Evolutionary conservation across 1,140 invertebrate genomes (phyloP), one percentile per base, ranked within the genome.

Genomic region (Drosophila pseudoananassae): DNA sequence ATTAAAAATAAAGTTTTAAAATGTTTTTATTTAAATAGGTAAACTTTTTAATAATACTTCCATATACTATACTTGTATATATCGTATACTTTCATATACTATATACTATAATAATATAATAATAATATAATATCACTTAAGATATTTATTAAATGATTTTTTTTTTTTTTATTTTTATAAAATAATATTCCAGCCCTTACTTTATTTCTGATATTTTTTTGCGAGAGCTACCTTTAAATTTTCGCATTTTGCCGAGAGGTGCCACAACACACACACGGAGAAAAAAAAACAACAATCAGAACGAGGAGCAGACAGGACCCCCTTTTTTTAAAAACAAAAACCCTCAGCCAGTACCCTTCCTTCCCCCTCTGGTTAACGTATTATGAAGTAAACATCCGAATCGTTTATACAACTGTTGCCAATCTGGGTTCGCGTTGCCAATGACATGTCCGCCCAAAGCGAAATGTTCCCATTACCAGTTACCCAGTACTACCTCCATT

Each of bases 361-460:
- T 36, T 10, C 10, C 33, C 3, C 2, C 31, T 10, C 31, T 33
- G 31, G 31, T 14, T 15, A 40, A 45, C 69, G 52, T 75, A 78
- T 87, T 75, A 78, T 70, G 77, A 71, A 78, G 77, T 65, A 85
- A 85, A 87, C 82, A 85, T 87, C 52, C 64, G 60, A 77, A 78
- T 78, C 81, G 77, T 85, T 85, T 85, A 75, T 85, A 78, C 81
- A 85, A 85, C 82, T 85, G 81, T 87, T 87, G 81, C 74, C 81
- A 85, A 85, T 85, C 79, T 78, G 69, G 49, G 55, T 46, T 33
- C 31, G 54, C 70, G 61, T 71, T 87, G 64, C 69, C 82, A 78
- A 75, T 80, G 77, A 81, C 64, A 85, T 85, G 63, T 80, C 54
- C 68, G 73, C 77, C 73, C 43, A 50, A 29, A 64, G 71, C 60